phyloP scores from a whole-genome alignment of 1,140 invertebrate genomes.

The Euura saliciscinereae region DNA sequence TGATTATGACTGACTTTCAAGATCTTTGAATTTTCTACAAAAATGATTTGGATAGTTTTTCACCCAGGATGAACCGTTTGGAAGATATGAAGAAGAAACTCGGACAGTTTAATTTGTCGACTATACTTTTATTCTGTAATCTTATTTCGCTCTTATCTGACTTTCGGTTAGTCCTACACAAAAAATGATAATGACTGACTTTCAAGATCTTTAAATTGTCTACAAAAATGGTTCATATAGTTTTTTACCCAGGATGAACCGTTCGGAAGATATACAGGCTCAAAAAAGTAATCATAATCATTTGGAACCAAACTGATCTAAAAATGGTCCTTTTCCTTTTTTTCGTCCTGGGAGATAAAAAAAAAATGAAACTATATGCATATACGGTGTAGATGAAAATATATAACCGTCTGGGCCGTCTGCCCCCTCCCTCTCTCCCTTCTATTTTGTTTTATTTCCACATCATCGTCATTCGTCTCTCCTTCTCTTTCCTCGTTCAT shows the following conservation, averaged over 20 bases:
- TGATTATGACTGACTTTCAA: too few relatives aligned
- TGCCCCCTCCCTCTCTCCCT: conserved; percentile 32
- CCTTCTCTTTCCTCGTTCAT: not conserved
- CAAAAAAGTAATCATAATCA: conserved; percentile 50
- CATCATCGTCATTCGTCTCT: not conserved
- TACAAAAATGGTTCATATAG: not conserved
- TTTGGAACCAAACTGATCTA: conserved; percentile 28
- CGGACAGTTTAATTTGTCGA: too few relatives aligned
- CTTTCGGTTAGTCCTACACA: too few relatives aligned
- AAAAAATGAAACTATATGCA: too few relatives aligned
- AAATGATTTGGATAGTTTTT: not conserved
- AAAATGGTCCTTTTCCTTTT: conserved; percentile 24
- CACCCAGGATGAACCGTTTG: too few relatives aligned
- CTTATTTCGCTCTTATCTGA: too few relatives aligned
- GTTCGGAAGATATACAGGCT: conserved; percentile 40
- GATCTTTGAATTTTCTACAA: too few relatives aligned
- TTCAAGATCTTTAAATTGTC: too few relatives aligned
- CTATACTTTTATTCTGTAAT: too few relatives aligned
- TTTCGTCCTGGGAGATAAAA: conserved; percentile 4
- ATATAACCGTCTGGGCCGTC: conserved; percentile 8
- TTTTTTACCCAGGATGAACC: conserved; percentile 28
- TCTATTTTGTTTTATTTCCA: conserved; percentile 17
- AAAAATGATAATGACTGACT: too few relatives aligned
- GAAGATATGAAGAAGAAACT: too few relatives aligned
- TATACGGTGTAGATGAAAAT: too few relatives aligned